Base-by-base conservation (phyloP, 2,797 vertebrate genomes). In the Carapus acus region DNA sequence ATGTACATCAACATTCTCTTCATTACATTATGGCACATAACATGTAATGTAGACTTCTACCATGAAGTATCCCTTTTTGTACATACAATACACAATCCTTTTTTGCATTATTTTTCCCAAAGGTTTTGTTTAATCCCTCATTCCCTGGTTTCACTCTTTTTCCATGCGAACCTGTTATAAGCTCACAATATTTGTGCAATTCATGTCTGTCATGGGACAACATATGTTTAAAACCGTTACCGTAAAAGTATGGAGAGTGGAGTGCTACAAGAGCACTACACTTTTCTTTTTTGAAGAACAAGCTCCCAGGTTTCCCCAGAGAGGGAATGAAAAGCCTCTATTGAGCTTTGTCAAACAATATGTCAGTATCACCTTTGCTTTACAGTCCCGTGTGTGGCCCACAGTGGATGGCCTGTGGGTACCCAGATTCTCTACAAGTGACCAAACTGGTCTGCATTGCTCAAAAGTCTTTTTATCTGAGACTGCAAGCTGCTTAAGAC, bases 301-400 rank as follows among this genome's bases (percentile, higher is more conserved):
- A 82, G 84, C 88, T 90, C 88, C 85, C 85, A 89, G 80, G 73
- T 67, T 77, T 88, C 88, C 87, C 88, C 54, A 22, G 87, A 81
- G 88, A 69, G 72, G 62, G 64, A 58, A 71, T 90, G 82, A 90
- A 90, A 90, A 88, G 88, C 67, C 70, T 54, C 87, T 51, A 87
- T 90, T 89, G 88, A 89, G 62, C 74, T 65, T 63, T 62, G 44
- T 69, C 47, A 82, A 86, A 90, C 88, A 90, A 90, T 88, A 83
- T 83, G 63, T 70, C 67, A 74, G 85, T 88, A 90, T 90, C 88
- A 84, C 87, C 67, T 90, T 90, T 78, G 78, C 81, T 79, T 73
- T 61, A 60, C 18, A 39, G 75, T 87, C 87, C 83, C 84, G 65
- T 81, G 84, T 83, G 75, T 69, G 62, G 51, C 53, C 58, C 67